Base-by-base conservation (phyloP, 2,113 vertebrate species). In the Salvelinus alpinus region DNA sequence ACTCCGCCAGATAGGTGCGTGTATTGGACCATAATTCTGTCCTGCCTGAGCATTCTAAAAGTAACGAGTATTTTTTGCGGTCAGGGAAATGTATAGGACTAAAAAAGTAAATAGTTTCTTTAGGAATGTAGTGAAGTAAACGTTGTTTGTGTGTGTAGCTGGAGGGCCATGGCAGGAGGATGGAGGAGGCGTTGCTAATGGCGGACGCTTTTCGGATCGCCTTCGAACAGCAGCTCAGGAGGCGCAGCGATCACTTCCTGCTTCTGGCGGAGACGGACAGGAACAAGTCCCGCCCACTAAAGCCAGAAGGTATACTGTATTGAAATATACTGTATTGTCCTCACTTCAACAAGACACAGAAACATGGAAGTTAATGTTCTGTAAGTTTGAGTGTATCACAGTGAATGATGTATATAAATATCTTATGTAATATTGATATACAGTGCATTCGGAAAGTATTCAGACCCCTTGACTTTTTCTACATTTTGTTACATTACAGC, bases 201-300 rank as follows among this genome's bases (percentile, higher is more conserved):
- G 95, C 95, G 13, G 97, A 98, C 71, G 96, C 96, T 2, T 98
- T 97, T 89, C 94, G 96, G 66, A 96, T 96, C 68, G 96, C 96
- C 1, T 99, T 98, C 84, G 96, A 98, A 84, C 96, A 97, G 83
- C 96, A 99, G 51, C 84, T 98, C 80, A 95, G 91, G 90, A 94
- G 95, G 86, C 94, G 85, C 54, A 96, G 92, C 47, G 94, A 97
- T 62, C 93, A 95, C 69, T 92, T 94, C 64, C 88, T 97, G 72
- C 91, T 92, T 67, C 64, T 93, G 80, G 92, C 92, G 8, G 94
- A 95, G 83, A 80, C 87, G 44, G 91, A 93, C 86, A 92, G 91
- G 80, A 84, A 89, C 47, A 89, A 80, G 0, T 87, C 86, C 29
- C 73, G 86, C 74, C 75, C 83, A 0, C 90, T 76, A 51, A 88